phyloP scores from a whole-genome alignment of 53 echinoderm and acorn worm genomes.

The Echinarachnius parma region DNA sequence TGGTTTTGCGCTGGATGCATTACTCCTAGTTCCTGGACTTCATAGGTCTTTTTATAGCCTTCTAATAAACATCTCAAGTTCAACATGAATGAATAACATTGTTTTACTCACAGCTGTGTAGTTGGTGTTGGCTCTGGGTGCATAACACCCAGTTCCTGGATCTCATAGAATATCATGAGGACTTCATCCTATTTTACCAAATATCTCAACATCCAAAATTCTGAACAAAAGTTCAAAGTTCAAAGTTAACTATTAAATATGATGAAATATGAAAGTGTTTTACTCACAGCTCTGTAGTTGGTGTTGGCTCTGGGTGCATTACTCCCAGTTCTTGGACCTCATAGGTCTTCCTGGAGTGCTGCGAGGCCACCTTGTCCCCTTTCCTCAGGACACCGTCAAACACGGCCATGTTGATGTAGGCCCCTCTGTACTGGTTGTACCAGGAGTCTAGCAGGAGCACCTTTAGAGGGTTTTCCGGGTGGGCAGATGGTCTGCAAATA shows the following conservation, averaged over 20 bases:
- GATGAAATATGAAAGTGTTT: too few relatives aligned
- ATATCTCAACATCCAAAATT: too few relatives aligned
- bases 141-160: slow-evolving; percentile 91
- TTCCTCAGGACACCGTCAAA: slow-evolving; percentile 70
- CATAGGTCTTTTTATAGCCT: too few relatives aligned
- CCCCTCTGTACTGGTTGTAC: slow-evolving; percentile 84
- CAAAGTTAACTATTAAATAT: too few relatives aligned
- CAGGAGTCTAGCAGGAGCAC: slow-evolving; percentile 90
- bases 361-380: slow-evolving; percentile 79
- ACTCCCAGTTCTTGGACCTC: slow-evolving; percentile 87
- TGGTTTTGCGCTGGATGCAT: too few relatives aligned
- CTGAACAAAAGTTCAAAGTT: too few relatives aligned
- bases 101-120: slow-evolving; percentile 49
- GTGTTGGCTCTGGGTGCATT: slow-evolving; percentile 76
- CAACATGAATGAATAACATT: too few relatives aligned
- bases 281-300: slow-evolving; percentile 55
- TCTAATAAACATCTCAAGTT: too few relatives aligned
- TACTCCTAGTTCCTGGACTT: too few relatives aligned
- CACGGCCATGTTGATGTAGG: slow-evolving; percentile 76
- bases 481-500: slow-evolving; percentile 57
- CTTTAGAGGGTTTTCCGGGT: slow-evolving; percentile 51
- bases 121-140: slow-evolving; percentile 68
- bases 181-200: too few relatives aligned
- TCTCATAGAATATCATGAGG: too few relatives aligned
- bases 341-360: slow-evolving; percentile 72